Evolutionary conservation across 1,140 invertebrate genomes (phyloP), one percentile per base, ranked within the genome.

Genomic region (Colletes latitarsis): DNA sequence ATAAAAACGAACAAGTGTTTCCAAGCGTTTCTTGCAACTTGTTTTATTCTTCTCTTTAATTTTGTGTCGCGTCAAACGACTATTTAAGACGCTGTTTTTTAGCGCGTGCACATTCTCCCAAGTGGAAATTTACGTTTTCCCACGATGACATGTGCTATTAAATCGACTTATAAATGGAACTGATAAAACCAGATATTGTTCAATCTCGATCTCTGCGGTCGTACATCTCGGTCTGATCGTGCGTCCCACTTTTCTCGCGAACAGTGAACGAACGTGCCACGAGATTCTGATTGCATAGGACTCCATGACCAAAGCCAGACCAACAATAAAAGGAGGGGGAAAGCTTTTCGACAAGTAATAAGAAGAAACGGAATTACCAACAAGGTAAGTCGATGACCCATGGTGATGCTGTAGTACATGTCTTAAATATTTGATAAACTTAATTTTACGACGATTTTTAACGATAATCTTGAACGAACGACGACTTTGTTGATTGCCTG

Each of bases 171-270:
- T 85, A 87, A 83, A 83, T 64, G n/a, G 66, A 66, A 79, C 71
- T 81, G 85, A 87, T 85, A 87, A 83, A 72, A 43, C 41, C 76
- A 79, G 62, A 70, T 82, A 62, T 68, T 49, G 62, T 79, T 73
- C 76, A 82, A 76, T 79, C 80, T 55, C 76, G 43, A 52, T 60
- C 39, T 10, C 19, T 3, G 30, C 64, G 68, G 10, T 21, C 49
- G 19, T 52, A 39, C 64, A 46, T 77, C 55, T 69, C 52, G 15
- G 9, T 15, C 4, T 8, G 62, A 67, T 71, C 74, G 57, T 66
- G 39, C 57, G 76, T 53, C 21, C 69, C 68, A 72, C 30, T 82
- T 73, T 67, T 49, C 49, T 8, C 15, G 17, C 39, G 52, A 73
- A 43, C 49, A 19, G 46, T 19, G 58, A 30, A 0, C 58, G n/a